phyloP scores from a whole-genome alignment of 1,140 invertebrate genomes.

The Anoplophora glabripennis region DNA sequence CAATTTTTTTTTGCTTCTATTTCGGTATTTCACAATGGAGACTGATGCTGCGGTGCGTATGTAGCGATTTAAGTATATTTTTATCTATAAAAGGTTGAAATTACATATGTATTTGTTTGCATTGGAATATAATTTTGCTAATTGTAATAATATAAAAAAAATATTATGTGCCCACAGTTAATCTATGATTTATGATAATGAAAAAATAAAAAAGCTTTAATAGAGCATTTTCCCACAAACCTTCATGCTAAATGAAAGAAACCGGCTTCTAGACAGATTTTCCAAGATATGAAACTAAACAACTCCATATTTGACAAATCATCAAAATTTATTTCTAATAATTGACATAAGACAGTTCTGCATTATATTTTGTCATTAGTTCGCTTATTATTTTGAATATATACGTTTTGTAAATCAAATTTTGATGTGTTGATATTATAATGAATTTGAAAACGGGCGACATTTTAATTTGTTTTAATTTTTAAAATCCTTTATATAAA shows the following conservation, averaged over 20 bases:
- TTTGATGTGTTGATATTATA: no score
- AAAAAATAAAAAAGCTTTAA: no score
- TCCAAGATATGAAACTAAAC: conserved; percentile 5
- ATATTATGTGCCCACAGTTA: background rate
- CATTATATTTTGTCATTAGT: no score
- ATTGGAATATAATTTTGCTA: background rate
- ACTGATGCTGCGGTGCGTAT: conserved; percentile 16
- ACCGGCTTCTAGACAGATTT: background rate
- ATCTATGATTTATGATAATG: background rate
- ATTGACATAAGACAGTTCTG: no score
- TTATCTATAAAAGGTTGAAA: background rate
- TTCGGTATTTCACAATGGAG: conserved; percentile 10
- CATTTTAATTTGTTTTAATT: no score
- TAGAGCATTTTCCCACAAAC: conserved; percentile 10
- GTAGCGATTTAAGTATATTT: background rate
- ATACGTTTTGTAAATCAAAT: no score
- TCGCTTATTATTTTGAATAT: no score
- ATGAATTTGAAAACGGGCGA: no score
- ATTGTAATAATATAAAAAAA: no score
- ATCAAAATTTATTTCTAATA: no score
- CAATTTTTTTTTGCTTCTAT: background rate
- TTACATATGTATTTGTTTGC: background rate
- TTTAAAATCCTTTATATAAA: no score
- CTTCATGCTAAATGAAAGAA: background rate
- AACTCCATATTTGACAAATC: background rate